Conservation (phyloP, 2,888 invertebrate genomes). For the Drosophila lutescens region DNA sequence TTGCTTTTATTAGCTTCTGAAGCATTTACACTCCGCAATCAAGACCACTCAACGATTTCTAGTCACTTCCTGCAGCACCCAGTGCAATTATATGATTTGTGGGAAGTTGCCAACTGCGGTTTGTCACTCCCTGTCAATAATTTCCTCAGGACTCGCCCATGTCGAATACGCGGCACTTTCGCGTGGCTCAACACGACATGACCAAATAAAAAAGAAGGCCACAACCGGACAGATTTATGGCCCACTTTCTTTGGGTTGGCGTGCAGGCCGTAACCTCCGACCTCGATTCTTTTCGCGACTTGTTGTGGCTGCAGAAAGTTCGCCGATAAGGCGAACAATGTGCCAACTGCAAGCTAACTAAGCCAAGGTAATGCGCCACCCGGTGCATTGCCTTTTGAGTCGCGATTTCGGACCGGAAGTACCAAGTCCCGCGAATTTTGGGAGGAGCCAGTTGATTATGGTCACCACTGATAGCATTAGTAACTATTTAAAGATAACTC, state of each 20-base stretch:
- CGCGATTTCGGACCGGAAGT: conserved; percentile 24
- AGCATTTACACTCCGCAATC: not conserved
- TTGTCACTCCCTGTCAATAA: conserved; percentile 26
- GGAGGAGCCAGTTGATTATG: not conserved
- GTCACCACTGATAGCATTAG: not conserved
- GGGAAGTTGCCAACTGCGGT: conserved; percentile 22
- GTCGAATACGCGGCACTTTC: conserved; percentile 4
- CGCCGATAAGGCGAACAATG: conserved; percentile 61
- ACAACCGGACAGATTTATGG: conserved; percentile 55
- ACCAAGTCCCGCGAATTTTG: conserved; percentile 4
- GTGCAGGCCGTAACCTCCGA: conserved; percentile 59
- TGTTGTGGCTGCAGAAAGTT: conserved; percentile 68
- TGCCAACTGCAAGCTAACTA: conserved; percentile 33
- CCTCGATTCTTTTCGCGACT: conserved; percentile 45
- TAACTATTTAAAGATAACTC: not conserved
- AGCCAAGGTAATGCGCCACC: conserved; percentile 31
- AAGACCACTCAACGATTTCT: not conserved
- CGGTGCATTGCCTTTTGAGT: conserved; percentile 32
- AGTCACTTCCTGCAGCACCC: not conserved
- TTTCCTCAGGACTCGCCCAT: conserved; percentile 6
- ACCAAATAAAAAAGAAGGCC: conserved; percentile 33
- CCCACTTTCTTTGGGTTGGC: conserved; percentile 50
- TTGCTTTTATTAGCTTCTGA: not conserved
- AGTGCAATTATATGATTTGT: conserved; percentile 22
- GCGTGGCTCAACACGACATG: conserved; percentile 3